A percentile compares a stretch with the other conserved stretches of the same genome.
These are phyloP conservation scores for Diachasmimorpha longicaudata DNA, from an alignment of 1,140 invertebrate genomes.

Conservation along the genomic window DNA sequence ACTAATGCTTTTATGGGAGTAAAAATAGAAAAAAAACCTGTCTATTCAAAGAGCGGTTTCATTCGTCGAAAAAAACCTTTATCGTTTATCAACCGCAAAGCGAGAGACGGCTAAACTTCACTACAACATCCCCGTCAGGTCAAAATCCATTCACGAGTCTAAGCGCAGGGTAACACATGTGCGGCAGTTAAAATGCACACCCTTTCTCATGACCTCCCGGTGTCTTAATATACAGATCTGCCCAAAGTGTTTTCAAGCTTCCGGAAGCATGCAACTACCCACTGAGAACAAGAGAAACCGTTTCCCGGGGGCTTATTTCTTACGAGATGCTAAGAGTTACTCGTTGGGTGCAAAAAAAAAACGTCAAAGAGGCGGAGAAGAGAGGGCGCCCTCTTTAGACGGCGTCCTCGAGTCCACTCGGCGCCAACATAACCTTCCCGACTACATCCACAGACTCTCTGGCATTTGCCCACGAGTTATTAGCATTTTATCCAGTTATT, in stretches of 20 bases:
- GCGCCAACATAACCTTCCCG: not conserved
- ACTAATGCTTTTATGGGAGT: too few relatives aligned
- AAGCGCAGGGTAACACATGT: too few relatives aligned
- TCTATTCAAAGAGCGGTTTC: not conserved
- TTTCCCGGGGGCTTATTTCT: constrained; percentile 29
- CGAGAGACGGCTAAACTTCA: too few relatives aligned
- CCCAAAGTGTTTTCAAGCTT: constrained; percentile 32
- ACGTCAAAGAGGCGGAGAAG: not conserved
- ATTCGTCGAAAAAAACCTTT: not conserved
- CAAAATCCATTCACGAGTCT: too few relatives aligned
- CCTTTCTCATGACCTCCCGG: not conserved
- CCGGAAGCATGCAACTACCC: constrained; percentile 26
- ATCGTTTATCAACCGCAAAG: too few relatives aligned
- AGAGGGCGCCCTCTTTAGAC: constrained; percentile 3
- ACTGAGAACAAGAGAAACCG: constrained; percentile 18
- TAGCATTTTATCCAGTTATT: constrained; percentile 34
- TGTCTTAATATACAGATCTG: not conserved
- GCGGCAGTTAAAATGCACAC: not conserved
- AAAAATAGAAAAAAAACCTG: too few relatives aligned
- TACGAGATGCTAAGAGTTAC: not conserved
- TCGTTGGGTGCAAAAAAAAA: not conserved
- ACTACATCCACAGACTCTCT: not conserved
- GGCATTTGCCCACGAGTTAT: constrained; percentile 19
- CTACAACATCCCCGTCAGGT: too few relatives aligned
- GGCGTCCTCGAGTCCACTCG: constrained; percentile 12